Evolutionary conservation across 2,888 invertebrate genomes (phyloP), one percentile per base, ranked within the genome.

Genomic region (Megalurothrips usitatus): DNA sequence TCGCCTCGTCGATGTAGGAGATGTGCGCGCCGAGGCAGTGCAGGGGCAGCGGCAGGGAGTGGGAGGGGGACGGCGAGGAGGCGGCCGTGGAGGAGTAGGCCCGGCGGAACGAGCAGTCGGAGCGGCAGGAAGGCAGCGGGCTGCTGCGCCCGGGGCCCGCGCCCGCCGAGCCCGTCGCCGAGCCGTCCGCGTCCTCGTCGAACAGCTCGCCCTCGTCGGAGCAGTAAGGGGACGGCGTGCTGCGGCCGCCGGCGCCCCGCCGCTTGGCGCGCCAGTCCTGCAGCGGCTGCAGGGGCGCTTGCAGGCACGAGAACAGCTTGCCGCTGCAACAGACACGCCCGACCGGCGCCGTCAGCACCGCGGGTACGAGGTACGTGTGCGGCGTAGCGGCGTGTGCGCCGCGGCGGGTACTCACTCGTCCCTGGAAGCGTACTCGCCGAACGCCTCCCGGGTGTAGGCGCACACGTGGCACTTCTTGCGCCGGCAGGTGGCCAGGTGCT

Each of bases 381-480:
- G 78, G 47, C 34, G 6, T 43, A 6, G 2, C 6, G 34, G 34
- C 6, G 34, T 43, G 34, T 43, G 34, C n/a, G n/a, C n/a, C n/a
- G n/a, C n/a, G 79, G n/a, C 80, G 49, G 48, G 63, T 79, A 87
- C 88, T 85, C 86, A 89, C 89, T 89, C 89, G 82, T 89, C 87
- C 83, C 88, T 86, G 82, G 85, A 86, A 47, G 87, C 87, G 83
- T 89, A 88, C 84, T 90, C 90, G 81, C 89, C 89, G 83, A 91
- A 91, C 1, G 90, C 90, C 78, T 89, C 88, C 84, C 89, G 89
- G 2, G 91, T 90, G 84, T 91, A 91, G 6, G 89, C 87, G 84
- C 91, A 91, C 43, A 91, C 89, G 10, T 90, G 90, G 84, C 91
- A 91, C 84, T 91, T 89, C 84, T 90, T 88, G 82, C 90, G 85